A percentile compares a stretch with the other conserved stretches of the same genome.
phyloP scores from a whole-genome alignment of 2,888 invertebrate genomes.

The Cerceris rybyensis region DNA sequence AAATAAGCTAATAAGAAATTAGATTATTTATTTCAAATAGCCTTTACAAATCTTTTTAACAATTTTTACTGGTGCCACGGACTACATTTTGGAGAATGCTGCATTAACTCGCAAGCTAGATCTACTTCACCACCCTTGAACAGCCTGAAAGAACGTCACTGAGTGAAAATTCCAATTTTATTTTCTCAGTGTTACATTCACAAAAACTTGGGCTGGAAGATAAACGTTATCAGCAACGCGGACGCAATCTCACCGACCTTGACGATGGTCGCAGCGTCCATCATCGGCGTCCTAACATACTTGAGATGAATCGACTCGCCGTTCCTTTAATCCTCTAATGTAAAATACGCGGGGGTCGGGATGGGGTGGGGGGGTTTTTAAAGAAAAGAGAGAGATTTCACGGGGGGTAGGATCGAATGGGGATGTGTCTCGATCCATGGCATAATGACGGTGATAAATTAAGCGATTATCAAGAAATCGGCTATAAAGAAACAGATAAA shows the following conservation, averaged over 20 bases:
- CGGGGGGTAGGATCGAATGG: neutral
- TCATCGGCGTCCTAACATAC: conserved; percentile 48
- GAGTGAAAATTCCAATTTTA: neutral
- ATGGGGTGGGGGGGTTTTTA: too few relatives aligned
- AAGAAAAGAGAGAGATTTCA: neutral
- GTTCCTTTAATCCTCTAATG: conserved; percentile 24
- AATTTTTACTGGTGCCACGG: too few relatives aligned
- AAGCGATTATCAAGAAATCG: conserved; percentile 58
- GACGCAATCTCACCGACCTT: conserved; percentile 41
- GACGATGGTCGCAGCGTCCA: conserved; percentile 56
- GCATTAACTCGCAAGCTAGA: too few relatives aligned
- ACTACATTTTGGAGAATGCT: too few relatives aligned
- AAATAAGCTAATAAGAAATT: too few relatives aligned
- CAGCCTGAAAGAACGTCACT: neutral
- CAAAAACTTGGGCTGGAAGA: conserved; percentile 96
- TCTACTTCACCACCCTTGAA: too few relatives aligned
- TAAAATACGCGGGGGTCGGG: conserved; percentile 26
- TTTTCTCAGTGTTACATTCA: conserved; percentile 94
- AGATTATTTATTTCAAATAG: too few relatives aligned
- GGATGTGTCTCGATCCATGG: neutral
- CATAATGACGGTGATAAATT: conserved; percentile 45
- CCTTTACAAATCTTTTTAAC: too few relatives aligned
- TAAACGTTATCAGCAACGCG: conserved; percentile 86
- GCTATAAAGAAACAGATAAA: conserved; percentile 38
- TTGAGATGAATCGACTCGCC: conserved; percentile 64